phyloP scores from a whole-genome alignment of 2,888 invertebrate genomes.

The Agrotis exclamationis region DNA sequence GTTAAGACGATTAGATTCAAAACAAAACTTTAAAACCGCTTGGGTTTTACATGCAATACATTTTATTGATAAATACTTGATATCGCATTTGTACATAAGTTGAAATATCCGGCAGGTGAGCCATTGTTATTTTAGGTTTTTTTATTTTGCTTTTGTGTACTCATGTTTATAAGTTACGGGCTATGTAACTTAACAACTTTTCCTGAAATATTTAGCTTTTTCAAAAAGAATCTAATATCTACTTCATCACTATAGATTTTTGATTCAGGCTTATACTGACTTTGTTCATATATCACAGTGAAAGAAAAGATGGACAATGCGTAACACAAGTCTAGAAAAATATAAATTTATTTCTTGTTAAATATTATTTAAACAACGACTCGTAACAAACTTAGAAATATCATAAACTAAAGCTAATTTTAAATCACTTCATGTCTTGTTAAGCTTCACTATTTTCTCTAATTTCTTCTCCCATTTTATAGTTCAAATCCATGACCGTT shows the following conservation, averaged over 20 bases:
- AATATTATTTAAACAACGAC: slow-evolving; percentile 4
- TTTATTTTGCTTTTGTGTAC: neutral
- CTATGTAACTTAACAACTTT: too few species aligned
- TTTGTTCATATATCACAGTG: neutral
- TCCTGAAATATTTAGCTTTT: too few species aligned
- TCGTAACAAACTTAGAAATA: slow-evolving; percentile 15
- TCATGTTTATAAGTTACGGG: too few species aligned
- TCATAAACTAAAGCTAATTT: slow-evolving; percentile 9
- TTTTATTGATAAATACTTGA: slow-evolving; percentile 44
- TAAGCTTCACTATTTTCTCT: slow-evolving; percentile 79
- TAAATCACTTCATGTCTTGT: slow-evolving; percentile 16
- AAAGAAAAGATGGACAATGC: neutral
- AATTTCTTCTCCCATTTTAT: slow-evolving; percentile 68
- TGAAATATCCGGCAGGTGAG: slow-evolving; percentile 14
- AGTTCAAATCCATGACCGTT: slow-evolving; percentile 81
- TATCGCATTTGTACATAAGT: slow-evolving; percentile 12
- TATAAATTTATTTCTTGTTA: slow-evolving; percentile 45
- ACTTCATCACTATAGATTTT: too few species aligned
- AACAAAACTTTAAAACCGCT: slow-evolving; percentile 50
- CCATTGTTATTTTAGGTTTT: neutral
- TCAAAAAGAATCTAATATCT: too few species aligned
- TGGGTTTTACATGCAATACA: slow-evolving; percentile 34
- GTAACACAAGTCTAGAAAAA: slow-evolving; percentile 25
- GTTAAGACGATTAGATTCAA: slow-evolving; percentile 51
- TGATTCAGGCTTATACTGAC: too few species aligned